Evolutionary conservation across 2,888 invertebrate genomes (phyloP), one percentile per base, ranked within the genome.

Genomic region (Polylopha cassiicola): DNA sequence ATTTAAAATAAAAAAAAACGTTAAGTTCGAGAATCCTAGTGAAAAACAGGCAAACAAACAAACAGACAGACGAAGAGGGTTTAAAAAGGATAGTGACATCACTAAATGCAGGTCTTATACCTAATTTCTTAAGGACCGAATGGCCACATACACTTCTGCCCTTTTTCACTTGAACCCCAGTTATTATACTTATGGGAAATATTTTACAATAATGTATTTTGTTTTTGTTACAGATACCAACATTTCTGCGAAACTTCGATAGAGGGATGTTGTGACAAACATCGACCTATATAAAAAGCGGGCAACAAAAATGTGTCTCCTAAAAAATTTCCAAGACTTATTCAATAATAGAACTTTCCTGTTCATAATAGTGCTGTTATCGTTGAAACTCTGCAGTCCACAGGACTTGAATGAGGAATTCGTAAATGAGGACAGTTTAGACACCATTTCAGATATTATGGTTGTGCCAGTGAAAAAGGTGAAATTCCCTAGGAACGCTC

Each of bases 371-470:
- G 74, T 82, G 51, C 50, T 85, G 34, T 54, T 81, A 44, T 81
- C 77, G 4, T 53, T 85, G 43, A 80, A 82, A 66, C 64, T 84
- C 59, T 81, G 84, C 48, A 75, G 75, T 57, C 84, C 84, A 43
- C 84, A 84, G 46, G 79, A 82, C 52, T 56, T 85, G 39, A 82
- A 66, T 44, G 84, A 81, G 39, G 81, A 81, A 36, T 78, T 84
- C 53, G 62, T 66, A 44, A 81, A 73, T 43, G 84, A 84, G 47
- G 84, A 81, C 46, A 73, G 61, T 59, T 53, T 69, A 54, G 77
- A 76, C 34, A 53, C 65, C 2, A 39, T 53, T 15, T 57, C 66
- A 10, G 75, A 73, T 46, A 68, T 57, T 58, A 61, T 73, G 50
- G 67, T 67, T 42, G 55, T 61, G 39, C 58, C 70, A 37, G 70